Base-by-base conservation (phyloP, 2,888 invertebrate genomes). In the Drosophila siamana region DNA sequence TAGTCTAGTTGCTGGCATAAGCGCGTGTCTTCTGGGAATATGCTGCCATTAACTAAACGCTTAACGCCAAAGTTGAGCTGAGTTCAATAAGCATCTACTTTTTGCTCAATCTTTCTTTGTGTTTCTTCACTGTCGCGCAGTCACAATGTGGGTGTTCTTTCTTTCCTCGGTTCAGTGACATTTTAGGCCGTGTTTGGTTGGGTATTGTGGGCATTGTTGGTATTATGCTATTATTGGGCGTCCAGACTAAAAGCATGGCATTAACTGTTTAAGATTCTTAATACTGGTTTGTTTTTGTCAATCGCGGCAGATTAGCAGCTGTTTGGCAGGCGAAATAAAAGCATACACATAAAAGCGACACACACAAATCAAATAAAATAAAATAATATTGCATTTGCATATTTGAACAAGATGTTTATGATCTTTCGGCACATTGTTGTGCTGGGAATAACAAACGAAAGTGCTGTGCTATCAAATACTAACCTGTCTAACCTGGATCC, bases 391-490 rank as follows among this genome's bases (percentile, higher is more conserved):
- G 33, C 33, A 87, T 83, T 88, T 87, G 87, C 89, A 84, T 83
- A 88, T 77, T 57, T 47, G 50, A 69, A 72, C 61, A 78, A 52
- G 51, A 82, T 66, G 56, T 70, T 73, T 80, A 67, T 80, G 69
- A 47, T 68, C 66, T 78, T 78, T 75, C 69, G 87, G 61, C 85
- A 64, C 63, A 61, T 73, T 78, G 82, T 69, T 66, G 50, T 48
- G 24, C 43, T 57, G 38, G 41, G 60, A 69, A 81, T 40, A 83
- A 78, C 78, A 83, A 83, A 88, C 74, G 82, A 83, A 83, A 83
- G 89, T 83, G 81, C 85, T 87, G 78, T 70, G 56, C 76, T 74
- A 57, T 69, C 75, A 79, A 74, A 61, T 57, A 40, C 46, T 80
- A 75, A 75, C 75, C 75, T 70, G 80, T 75, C 80, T 79, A 74